Percentiles rank a stretch among this genome's conserved stretches.
These are phyloP conservation scores for Apteryx owenii DNA, from an alignment of 2,113 vertebrate species.

Conservation along the genomic window DNA sequence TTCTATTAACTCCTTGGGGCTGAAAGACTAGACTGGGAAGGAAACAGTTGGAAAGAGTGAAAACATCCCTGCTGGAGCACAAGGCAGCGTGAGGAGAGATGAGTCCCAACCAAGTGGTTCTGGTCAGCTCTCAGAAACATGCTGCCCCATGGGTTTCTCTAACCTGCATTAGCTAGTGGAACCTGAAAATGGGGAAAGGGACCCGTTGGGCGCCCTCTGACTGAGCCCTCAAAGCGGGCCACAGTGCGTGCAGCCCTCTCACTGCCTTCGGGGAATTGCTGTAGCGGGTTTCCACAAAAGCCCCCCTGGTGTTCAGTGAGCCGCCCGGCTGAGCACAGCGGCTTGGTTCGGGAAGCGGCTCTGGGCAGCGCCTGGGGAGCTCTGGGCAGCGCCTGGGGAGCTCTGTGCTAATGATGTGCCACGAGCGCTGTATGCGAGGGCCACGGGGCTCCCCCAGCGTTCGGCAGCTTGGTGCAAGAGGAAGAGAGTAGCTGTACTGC, in stretches of 20 bases:
- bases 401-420: not conserved
- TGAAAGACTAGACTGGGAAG: not conserved
- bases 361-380: no score
- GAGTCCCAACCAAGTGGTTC: not conserved
- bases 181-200: not conserved
- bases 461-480: not conserved
- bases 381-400: not conserved
- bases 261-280: not conserved
- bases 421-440: not conserved
- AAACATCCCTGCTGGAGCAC: not conserved
- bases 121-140: not conserved
- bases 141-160: not conserved
- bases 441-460: not conserved
- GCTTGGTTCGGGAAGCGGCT: not conserved
- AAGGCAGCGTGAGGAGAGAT: not conserved
- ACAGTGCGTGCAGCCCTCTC: no score
- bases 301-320: no score
- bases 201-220: not conserved
- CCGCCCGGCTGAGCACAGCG: not conserved
- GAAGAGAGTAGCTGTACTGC: no score
- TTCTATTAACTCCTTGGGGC: not conserved
- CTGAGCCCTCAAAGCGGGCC: not conserved
- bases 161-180: not conserved
- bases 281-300: not conserved
- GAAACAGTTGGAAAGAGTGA: not conserved